These are phyloP conservation scores for Temnothorax longispinosus DNA, from an alignment of 1,140 invertebrate genomes.

Conservation along the genomic window DNA sequence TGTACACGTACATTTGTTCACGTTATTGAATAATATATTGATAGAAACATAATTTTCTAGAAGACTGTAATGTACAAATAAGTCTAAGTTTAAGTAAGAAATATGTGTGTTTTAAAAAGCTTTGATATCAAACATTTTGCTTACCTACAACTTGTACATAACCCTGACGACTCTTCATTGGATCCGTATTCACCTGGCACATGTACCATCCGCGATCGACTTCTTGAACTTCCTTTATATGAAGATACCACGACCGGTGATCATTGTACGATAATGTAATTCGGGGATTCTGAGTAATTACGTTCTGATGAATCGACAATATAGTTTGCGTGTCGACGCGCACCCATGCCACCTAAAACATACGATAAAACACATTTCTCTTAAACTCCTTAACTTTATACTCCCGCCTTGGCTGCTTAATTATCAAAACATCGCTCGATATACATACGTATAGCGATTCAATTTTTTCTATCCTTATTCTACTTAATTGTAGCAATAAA, in stretches of 20 bases:
- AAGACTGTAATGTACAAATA: not conserved
- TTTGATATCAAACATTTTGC: constrained; percentile 74
- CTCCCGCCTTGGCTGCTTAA: not conserved
- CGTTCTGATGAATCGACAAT: constrained; percentile 94
- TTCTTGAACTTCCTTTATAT: constrained; percentile 93
- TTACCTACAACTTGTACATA: constrained; percentile 95
- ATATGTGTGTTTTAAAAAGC: not conserved
- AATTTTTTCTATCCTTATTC: not conserved
- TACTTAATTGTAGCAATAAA: not conserved
- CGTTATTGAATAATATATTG: not conserved
- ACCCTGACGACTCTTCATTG: constrained; percentile 93
- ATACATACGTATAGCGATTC: not conserved
- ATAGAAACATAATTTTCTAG: not conserved
- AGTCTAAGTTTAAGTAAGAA: not conserved
- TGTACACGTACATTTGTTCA: not conserved
- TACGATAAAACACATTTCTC: not conserved
- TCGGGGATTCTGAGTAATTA: constrained; percentile 95
- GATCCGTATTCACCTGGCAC: constrained; percentile 95
- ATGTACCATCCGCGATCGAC: constrained; percentile 94
- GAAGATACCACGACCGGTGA: constrained; percentile 95
- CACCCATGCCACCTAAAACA: constrained; percentile 94
- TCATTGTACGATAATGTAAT: constrained; percentile 95
- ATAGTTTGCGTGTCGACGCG: constrained; percentile 96
- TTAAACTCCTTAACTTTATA: not conserved
- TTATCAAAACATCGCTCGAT: not conserved